phyloP scores from a whole-genome alignment of 1,140 invertebrate species.

The Kradibia gibbosae region DNA sequence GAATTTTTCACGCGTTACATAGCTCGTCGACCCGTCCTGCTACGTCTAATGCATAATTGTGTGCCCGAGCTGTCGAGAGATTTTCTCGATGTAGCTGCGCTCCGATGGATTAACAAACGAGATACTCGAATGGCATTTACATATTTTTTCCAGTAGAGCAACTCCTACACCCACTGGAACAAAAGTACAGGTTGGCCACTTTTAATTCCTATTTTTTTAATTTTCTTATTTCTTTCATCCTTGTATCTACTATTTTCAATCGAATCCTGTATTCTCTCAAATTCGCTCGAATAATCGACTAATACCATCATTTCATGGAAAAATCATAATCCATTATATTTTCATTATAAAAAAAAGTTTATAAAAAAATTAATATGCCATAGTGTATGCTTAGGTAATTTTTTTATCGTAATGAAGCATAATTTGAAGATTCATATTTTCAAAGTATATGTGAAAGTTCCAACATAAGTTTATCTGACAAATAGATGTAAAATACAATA shows the following conservation, averaged over 20 bases:
- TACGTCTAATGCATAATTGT: conserved; percentile 12
- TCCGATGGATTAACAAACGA: conserved; percentile 33
- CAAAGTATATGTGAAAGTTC: no score
- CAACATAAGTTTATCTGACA: no score
- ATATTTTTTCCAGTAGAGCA: conserved; percentile 42
- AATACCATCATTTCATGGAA: not conserved
- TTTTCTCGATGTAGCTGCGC: conserved; percentile 36
- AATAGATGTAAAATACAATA: no score
- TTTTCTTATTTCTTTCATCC: not conserved
- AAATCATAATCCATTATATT: not conserved
- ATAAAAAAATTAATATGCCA: no score
- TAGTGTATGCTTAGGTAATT: no score
- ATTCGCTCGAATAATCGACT: not conserved
- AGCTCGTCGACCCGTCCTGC: not conserved
- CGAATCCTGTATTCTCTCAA: not conserved
- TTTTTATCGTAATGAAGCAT: no score
- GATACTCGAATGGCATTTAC: conserved; percentile 46
- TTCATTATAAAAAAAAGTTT: no score
- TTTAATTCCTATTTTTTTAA: not conserved
- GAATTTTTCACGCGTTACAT: conserved; percentile 26
- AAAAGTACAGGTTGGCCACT: no score
- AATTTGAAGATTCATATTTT: no score
- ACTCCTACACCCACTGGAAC: conserved; percentile 32
- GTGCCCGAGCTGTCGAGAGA: not conserved
- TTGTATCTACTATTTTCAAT: not conserved